These are phyloP conservation scores for Leptodactylus fallax DNA, from an alignment of 2,797 vertebrate species.

Conservation along the genomic window DNA sequence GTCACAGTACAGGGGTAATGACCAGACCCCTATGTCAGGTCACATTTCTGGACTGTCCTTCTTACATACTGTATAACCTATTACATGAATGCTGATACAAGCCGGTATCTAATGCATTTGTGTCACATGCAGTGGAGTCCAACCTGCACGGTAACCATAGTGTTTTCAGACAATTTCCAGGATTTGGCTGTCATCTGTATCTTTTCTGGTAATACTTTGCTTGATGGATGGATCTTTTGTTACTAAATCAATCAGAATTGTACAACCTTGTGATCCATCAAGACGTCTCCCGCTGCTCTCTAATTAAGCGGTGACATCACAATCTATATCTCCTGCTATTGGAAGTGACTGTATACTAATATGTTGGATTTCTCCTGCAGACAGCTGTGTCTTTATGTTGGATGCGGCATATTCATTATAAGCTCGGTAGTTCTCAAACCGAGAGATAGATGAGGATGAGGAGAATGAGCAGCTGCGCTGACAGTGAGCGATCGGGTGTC, in stretches of 20 bases:
- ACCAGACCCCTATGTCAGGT: too few relatives aligned
- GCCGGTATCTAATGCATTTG: neutral
- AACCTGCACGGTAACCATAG: neutral
- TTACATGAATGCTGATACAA: neutral
- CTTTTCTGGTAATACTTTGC: neutral
- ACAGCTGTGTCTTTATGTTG: constrained; percentile 3
- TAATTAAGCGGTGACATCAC: constrained; percentile 27
- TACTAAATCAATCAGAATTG: constrained; percentile 21
- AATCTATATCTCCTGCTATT: neutral
- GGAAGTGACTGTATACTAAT: neutral
- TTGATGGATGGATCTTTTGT: constrained; percentile 18
- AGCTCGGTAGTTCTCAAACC: constrained; percentile 14
- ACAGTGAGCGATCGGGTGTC: constrained; percentile 24
- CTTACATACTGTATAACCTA: too few relatives aligned
- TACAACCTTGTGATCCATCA: neutral
- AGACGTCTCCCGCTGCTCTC: neutral
- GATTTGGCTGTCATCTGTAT: neutral
- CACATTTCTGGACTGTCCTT: too few relatives aligned
- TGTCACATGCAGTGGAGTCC: neutral
- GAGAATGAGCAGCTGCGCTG: constrained; percentile 18
- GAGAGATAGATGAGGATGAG: constrained; percentile 11
- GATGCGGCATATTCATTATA: constrained; percentile 9
- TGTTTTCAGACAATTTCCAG: neutral
- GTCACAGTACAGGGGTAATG: too few relatives aligned
- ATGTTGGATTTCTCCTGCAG: constrained; percentile 27